Conservation (phyloP, 2,888 invertebrate genomes). For the Chrysolina oricalcia region DNA sequence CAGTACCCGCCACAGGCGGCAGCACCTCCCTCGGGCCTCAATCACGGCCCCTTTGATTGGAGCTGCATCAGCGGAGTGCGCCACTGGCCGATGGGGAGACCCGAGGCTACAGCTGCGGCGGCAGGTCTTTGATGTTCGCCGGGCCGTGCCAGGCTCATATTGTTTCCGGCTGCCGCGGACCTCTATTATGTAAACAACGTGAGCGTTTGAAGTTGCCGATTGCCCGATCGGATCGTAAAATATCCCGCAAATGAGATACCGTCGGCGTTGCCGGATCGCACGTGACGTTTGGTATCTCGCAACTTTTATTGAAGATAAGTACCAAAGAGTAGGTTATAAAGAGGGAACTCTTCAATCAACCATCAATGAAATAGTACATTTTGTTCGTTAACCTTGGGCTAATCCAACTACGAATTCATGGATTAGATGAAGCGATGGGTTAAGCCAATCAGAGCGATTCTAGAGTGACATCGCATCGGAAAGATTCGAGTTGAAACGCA, state of each 20-base stretch:
- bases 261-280: constrained; percentile 34
- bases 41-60: not conserved
- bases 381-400: too few relatives aligned
- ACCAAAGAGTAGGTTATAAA: too few relatives aligned
- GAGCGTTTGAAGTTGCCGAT: constrained; percentile 77
- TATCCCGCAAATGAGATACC: constrained; percentile 69
- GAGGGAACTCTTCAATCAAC: too few relatives aligned
- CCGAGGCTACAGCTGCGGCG: constrained; percentile 66
- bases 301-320: not conserved
- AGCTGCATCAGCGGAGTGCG: constrained; percentile 7
- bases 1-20: not conserved
- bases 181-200: constrained; percentile 82
- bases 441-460: too few relatives aligned
- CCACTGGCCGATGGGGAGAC: constrained; percentile 46
- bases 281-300: not conserved
- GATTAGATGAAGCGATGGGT: too few relatives aligned
- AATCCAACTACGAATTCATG: too few relatives aligned
- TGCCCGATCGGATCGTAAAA: constrained; percentile 68
- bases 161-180: constrained; percentile 77
- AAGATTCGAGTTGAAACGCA: too few relatives aligned
- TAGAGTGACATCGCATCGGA: too few relatives aligned
- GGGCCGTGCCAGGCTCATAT: constrained; percentile 71
- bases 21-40: not conserved
- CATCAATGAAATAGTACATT: too few relatives aligned
- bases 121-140: constrained; percentile 69